Evolutionary conservation across 1,140 invertebrate genomes (phyloP).

Genomic region (Aleiodes sp.): DNA sequence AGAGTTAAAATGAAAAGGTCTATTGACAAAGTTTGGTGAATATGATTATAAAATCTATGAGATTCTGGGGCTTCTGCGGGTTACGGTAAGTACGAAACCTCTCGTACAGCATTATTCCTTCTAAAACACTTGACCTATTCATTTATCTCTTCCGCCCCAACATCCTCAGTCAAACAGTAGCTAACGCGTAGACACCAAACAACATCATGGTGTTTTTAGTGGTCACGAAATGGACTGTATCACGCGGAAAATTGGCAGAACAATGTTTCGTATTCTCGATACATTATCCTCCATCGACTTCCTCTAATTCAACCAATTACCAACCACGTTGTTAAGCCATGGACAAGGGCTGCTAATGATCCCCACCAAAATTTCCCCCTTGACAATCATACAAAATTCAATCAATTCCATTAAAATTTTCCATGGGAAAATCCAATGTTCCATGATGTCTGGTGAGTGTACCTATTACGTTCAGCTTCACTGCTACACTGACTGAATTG

Average conservation of each 20-base stretch:
- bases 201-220: not conserved
- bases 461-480: not conserved
- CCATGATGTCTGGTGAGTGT: not conserved
- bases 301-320: not conserved
- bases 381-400: not conserved
- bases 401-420: not conserved
- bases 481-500: not conserved
- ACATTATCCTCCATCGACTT: not conserved
- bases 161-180: not conserved
- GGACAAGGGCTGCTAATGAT: not conserved
- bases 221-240: not conserved
- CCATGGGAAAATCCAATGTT: not conserved
- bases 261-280: not conserved
- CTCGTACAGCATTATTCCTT: too few relatives aligned
- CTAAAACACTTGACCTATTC: too few relatives aligned
- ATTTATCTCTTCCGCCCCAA: not conserved
- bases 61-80: too few relatives aligned
- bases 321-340: not conserved
- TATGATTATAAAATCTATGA: too few relatives aligned
- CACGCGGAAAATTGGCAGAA: not conserved
- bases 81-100: too few relatives aligned
- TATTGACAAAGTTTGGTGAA: too few relatives aligned
- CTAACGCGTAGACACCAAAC: not conserved
- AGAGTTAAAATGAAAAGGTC: too few relatives aligned
- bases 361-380: not conserved